Percentiles rank a stretch among this genome's conserved stretches.
phyloP scores from a whole-genome alignment of 1,140 invertebrate genomes.

The Aleiodes sp. region DNA sequence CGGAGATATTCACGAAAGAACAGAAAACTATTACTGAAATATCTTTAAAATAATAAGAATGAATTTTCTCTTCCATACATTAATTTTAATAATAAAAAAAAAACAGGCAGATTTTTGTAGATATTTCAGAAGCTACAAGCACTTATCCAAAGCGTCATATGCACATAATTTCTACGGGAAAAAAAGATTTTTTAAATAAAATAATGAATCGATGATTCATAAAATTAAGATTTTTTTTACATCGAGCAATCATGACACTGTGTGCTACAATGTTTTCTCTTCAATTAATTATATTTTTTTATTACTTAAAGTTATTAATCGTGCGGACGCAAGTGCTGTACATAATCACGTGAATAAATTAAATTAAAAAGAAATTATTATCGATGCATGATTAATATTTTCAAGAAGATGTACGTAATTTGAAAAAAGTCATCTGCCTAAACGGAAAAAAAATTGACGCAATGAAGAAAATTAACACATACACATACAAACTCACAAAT shows the following conservation, averaged over 20 bases:
- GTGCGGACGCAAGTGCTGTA: conserved; percentile 3
- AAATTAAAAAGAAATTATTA: no score
- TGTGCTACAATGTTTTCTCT: conserved; percentile 25
- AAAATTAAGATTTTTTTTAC: conserved; percentile 20
- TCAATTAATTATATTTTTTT: conserved; percentile 24
- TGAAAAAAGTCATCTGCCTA: no score
- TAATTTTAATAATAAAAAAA: no score
- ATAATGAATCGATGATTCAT: not conserved
- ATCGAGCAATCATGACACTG: conserved; percentile 29
- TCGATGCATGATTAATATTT: not conserved
- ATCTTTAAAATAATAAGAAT: not conserved
- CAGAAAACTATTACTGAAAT: not conserved
- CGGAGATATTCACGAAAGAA: no score
- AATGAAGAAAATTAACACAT: not conserved
- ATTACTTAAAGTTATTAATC: conserved; percentile 12
- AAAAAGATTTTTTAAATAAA: conserved; percentile 7
- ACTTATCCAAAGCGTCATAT: conserved; percentile 26
- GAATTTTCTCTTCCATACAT: not conserved
- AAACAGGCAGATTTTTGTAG: conserved; percentile 16
- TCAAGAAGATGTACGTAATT: no score
- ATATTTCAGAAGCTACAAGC: not conserved
- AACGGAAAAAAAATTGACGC: conserved; percentile 7
- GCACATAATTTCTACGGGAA: conserved; percentile 30
- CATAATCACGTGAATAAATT: conserved; percentile 4
- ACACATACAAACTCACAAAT: not conserved